phyloP scores from a whole-genome alignment of 2,113 vertebrate genomes.

The Cinclus cinclus region DNA sequence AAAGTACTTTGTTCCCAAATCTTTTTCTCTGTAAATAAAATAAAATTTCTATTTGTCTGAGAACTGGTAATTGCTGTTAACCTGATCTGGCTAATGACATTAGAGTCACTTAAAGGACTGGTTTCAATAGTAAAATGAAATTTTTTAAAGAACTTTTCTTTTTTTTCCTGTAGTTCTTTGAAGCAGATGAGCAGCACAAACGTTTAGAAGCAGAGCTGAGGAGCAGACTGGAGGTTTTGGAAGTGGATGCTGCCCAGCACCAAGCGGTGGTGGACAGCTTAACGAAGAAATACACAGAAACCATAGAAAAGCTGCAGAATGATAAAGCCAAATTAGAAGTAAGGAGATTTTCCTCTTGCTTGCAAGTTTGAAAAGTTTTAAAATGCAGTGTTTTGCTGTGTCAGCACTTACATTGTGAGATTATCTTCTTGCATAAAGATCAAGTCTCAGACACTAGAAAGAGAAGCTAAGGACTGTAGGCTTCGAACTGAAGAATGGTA shows the following conservation, averaged over 20 bases:
- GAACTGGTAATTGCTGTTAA: neutral
- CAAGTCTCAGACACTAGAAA: conserved; percentile 90
- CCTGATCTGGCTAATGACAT: neutral
- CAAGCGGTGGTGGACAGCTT: conserved; percentile 86
- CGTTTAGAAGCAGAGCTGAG: conserved; percentile 84
- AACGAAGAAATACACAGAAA: conserved; percentile 86
- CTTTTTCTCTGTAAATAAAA: neutral
- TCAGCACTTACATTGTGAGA: conserved; percentile 23
- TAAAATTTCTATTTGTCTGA: neutral
- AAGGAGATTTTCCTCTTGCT: conserved; percentile 33
- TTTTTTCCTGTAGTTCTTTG: conserved; percentile 84
- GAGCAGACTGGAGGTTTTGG: conserved; percentile 80
- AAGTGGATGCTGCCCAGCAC: conserved; percentile 85
- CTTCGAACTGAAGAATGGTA: conserved; percentile 95
- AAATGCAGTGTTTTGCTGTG: neutral
- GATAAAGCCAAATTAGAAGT: conserved; percentile 94
- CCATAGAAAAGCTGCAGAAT: conserved; percentile 90
- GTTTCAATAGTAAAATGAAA: neutral
- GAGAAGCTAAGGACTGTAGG: conserved; percentile 92
- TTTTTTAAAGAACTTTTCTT: neutral
- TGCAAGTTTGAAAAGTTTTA: conserved; percentile 24
- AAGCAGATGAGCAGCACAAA: conserved; percentile 90
- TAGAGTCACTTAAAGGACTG: neutral
- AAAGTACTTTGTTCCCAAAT: neutral
- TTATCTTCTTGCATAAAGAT: conserved; percentile 78